Evolutionary conservation across 2,888 invertebrate species (phyloP).

Genomic region (Pseudococcus jackbeardsleyi): DNA sequence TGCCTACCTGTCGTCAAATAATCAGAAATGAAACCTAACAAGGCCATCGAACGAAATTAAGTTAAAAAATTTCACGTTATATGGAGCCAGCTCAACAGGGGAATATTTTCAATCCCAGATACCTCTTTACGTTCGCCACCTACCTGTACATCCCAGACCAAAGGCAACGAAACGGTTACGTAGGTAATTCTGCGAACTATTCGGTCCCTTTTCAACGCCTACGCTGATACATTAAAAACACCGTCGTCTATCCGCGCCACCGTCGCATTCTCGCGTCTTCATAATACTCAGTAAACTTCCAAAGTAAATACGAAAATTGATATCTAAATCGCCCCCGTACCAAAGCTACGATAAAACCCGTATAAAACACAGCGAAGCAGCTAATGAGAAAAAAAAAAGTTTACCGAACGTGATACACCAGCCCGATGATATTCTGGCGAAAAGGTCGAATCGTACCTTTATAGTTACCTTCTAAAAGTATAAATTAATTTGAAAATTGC

Average conservation of each 20-base stretch:
- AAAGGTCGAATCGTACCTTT: neutral
- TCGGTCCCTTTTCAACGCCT: neutral
- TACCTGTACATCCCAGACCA: neutral
- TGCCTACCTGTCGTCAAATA: too few relatives aligned
- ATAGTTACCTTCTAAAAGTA: neutral
- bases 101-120: neutral
- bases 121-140: too few relatives aligned
- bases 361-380: neutral
- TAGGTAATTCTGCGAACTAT: neutral
- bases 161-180: neutral
- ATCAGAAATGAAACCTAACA: too few relatives aligned
- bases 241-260: neutral
- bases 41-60: too few relatives aligned
- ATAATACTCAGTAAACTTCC: neutral
- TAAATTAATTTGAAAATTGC: constrained; percentile 1
- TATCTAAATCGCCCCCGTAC: neutral
- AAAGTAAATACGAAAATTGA: constrained; percentile 17
- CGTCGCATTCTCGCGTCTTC: neutral
- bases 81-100: neutral
- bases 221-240: neutral
- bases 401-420: neutral
- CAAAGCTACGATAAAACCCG: neutral
- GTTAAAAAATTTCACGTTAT: too few relatives aligned
- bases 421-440: neutral
- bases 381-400: constrained; percentile 12